phyloP scores from a whole-genome alignment of 2,888 invertebrate genomes.

The Lathronympha strigana region DNA sequence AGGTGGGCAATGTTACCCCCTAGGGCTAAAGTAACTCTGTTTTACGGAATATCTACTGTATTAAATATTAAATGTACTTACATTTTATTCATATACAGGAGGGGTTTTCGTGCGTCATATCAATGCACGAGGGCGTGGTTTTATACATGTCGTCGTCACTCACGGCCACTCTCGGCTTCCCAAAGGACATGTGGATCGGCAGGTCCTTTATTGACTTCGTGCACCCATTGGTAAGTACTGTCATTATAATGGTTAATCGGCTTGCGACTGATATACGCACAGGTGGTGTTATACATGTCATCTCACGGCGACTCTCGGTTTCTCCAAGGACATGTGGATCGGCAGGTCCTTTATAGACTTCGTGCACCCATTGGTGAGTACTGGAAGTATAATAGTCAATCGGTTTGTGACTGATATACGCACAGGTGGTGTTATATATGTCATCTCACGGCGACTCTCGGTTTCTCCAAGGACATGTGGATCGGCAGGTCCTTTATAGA shows the following conservation, averaged over 20 bases:
- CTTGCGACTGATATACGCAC: too few relatives aligned
- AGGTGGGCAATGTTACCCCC: too few relatives aligned
- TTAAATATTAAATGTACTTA: not conserved
- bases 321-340: constrained; percentile 92
- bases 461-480: constrained; percentile 94
- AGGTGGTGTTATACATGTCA: too few relatives aligned
- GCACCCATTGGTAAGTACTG: constrained; percentile 86
- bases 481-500: constrained; percentile 93
- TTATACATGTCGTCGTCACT: constrained; percentile 89
- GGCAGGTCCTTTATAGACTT: constrained; percentile 95
- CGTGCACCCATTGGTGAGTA: constrained; percentile 88
- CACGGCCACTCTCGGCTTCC: constrained; percentile 89
- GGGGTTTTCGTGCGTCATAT: constrained; percentile 91
- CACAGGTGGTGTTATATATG: too few relatives aligned
- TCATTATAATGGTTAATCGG: too few relatives aligned
- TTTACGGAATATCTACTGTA: too few relatives aligned
- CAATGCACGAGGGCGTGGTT: constrained; percentile 92
- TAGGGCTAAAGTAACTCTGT: too few relatives aligned
- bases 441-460: constrained; percentile 88
- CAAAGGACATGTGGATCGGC: constrained; percentile 93
- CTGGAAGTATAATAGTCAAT: too few relatives aligned
- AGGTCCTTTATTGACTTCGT: constrained; percentile 94
- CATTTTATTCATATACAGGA: constrained; percentile 73
- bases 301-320: constrained; percentile 89
- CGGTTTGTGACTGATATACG: too few relatives aligned